A percentile compares a stretch with the other conserved stretches of the same genome.
Conservation (phyloP, 2,113 vertebrate genomes). For the Acrocephalus kingi region DNA sequence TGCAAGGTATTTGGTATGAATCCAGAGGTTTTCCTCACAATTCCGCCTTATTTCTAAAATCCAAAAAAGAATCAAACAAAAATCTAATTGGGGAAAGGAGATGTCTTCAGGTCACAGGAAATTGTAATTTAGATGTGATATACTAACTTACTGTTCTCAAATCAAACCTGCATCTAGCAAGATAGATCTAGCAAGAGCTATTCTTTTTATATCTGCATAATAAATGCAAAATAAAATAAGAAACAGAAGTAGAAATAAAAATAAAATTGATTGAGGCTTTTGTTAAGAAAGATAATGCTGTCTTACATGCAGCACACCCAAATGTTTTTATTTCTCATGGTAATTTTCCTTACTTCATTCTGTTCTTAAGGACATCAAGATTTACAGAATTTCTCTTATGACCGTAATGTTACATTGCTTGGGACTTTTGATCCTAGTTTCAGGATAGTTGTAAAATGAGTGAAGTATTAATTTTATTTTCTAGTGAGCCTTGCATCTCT, state of each 20-base stretch:
- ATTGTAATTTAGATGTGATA: not conserved
- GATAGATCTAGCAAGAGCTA: not conserved
- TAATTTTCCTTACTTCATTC: not conserved
- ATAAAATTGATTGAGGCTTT: not conserved
- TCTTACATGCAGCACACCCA: not conserved
- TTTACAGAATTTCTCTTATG: not conserved
- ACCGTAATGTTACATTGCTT: not conserved
- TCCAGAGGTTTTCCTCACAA: not conserved
- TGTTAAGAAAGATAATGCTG: not conserved
- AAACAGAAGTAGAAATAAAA: not conserved
- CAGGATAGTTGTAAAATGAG: not conserved
- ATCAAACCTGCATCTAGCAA: not conserved
- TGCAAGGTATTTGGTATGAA: not conserved
- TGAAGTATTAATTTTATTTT: not conserved
- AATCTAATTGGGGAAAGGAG: accelerated
- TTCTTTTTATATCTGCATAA: not conserved
- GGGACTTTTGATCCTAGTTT: not conserved
- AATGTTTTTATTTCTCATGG: not conserved
- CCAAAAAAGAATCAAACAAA: not conserved
- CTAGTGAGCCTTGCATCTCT: not conserved
- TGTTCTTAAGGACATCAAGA: not conserved
- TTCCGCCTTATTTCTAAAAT: not conserved
- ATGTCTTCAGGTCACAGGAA: not conserved
- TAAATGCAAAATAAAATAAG: not conserved
- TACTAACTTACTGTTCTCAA: not conserved